phyloP scores from a whole-genome alignment of 1,140 invertebrate genomes.

The Latrodectus geometricus region DNA sequence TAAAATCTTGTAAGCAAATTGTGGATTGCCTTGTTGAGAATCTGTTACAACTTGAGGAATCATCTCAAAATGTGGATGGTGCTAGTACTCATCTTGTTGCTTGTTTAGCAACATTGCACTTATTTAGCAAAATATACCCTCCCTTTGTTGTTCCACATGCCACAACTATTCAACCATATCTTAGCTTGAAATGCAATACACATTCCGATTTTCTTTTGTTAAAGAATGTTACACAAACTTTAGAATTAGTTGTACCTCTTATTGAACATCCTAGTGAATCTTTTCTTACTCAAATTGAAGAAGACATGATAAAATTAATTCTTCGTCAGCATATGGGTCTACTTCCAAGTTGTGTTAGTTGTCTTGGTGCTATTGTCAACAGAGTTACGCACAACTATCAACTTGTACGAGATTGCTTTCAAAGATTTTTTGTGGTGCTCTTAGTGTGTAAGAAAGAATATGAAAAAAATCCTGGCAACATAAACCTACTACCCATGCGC shows the following conservation, averaged over 20 bases:
- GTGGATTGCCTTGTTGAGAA: constrained; percentile 97
- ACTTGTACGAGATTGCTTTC: constrained; percentile 93
- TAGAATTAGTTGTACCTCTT: constrained; percentile 94
- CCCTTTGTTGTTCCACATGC: constrained; percentile 95
- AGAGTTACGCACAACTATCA: constrained; percentile 95
- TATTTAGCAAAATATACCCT: constrained; percentile 97
- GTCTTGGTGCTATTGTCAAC: constrained; percentile 94
- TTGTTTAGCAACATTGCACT: constrained; percentile 90
- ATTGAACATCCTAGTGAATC: constrained; percentile 98
- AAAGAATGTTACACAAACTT: constrained; percentile 84
- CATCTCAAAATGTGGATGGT: constrained; percentile 69
- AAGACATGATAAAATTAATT: constrained; percentile 95
- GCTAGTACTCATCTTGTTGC: constrained; percentile 87
- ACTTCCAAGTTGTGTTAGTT: constrained; percentile 80
- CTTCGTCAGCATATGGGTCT: constrained; percentile 83
- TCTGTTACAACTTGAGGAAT: constrained; percentile 88
- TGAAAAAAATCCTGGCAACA: constrained; percentile 74
- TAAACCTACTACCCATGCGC: constrained; percentile 68
- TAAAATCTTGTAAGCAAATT: constrained; percentile 93
- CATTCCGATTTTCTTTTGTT: constrained; percentile 84
- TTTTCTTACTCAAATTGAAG: constrained; percentile 94
- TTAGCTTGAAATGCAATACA: constrained; percentile 91
- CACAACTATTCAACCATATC: constrained; percentile 94
- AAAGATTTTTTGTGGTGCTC: constrained; percentile 67
- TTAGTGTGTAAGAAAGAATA: constrained; percentile 72